Evolutionary conservation across 2,888 invertebrate genomes (phyloP), one percentile per base, ranked within the genome.

Genomic region (Lycaena phlaeas): DNA sequence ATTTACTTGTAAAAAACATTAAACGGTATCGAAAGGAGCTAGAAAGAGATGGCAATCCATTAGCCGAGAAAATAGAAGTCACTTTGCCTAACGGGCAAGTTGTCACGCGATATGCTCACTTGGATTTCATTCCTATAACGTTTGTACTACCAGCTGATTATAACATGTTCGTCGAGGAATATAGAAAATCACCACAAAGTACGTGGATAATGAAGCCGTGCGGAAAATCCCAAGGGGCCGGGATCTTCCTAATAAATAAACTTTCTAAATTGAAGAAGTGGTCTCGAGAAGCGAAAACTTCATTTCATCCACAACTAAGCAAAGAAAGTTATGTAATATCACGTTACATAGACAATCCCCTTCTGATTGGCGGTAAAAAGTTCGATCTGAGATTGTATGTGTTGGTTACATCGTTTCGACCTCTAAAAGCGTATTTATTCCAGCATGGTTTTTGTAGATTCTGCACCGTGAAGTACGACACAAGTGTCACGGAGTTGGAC

Each of bases 121-220:
- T 95, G 62, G 97, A 97, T 79, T 96, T 97, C 61, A 93, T 98
- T 53, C 97, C 97, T 0, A 89, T 95, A 3, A 98, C 97, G 0
- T 98, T 95, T 68, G 95, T 97, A 34, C 78, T 98, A 40, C 97
- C 97, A 2, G 94, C 96, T 28, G 97, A 98, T 76, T 98, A 98
- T 71, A 97, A 97, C 69, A 92, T 97, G 90, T 97, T 98, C 73
- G 97, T 97, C 1, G 97, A 97, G 64, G 97, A 97, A 64, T 98
- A 97, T 68, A 87, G 96, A 41, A 96, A 96, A 77, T 94, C 93
- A 51, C 96, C 97, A 0, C 93, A 94, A 59, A 95, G 95, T 51
- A 97, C 97, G 0, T 97, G 97, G 97, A 97, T 98, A 49, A 96
- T 97, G 92, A 97, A 97, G 70, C 97, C 97, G 0, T 96, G 96